Base-by-base conservation (phyloP, 2,888 invertebrate species). In the Entomobrya proxima region DNA sequence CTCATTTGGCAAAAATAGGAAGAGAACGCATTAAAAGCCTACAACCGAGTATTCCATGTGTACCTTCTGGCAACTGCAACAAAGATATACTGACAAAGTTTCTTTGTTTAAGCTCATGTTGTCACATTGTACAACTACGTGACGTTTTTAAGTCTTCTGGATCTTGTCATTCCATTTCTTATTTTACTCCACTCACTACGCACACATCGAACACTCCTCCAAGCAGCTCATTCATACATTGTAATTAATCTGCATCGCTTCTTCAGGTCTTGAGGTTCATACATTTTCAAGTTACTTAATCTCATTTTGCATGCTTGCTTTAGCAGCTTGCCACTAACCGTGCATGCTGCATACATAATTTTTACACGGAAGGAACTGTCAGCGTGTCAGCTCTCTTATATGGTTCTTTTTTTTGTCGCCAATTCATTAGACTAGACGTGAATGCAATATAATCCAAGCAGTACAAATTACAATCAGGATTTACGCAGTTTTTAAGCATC, bases 401-500 rank as follows among this genome's bases (percentile, higher is more conserved):
- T 13, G n/a, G 37, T 1, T 18, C 21, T 9, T 6, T 37, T 2
- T 67, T 37, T 7, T 5, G 27, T 13, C 15, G 21, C 21, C 37
- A 18, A 67, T 69, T 69, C 40, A 69, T n/a, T n/a, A n/a, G n/a
- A n/a, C n/a, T n/a, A n/a, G n/a, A n/a, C n/a, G n/a, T n/a, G n/a
- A n/a, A n/a, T 69, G 7, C 15, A 7, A 6, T 58, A 32, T 37
- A 7, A 64, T 2, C 32, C 30, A 2, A 27, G 6, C 32, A 27
- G 61, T 61, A 11, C 21, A 37, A 37, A 47, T 3, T 24, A 21
- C 21, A 44, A 21, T 13, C 11, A 24, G 44, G 24, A 69, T 69
- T 27, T 69, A 69, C 40, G 67, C 67, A 69, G 44, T 69, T 67
- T 67, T 64, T 67, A 67, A 67, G 67, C 67, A 37, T 40, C 67